These are phyloP conservation scores for Coronaproctus castanopsis DNA, from an alignment of 2,888 invertebrate species.

Conservation along the genomic window DNA sequence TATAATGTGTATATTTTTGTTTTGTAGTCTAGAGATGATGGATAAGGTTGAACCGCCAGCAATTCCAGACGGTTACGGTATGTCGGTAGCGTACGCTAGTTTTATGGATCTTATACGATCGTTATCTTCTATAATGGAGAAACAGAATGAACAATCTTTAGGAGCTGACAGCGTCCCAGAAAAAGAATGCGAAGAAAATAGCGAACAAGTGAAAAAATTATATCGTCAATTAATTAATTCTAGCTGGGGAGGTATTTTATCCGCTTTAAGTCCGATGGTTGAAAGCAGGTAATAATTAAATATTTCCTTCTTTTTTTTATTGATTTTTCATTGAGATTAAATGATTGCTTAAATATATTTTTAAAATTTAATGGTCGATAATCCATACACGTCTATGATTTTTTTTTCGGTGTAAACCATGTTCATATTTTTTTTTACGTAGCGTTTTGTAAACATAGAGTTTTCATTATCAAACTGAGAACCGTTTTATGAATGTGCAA, in stretches of 20 bases:
- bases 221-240: constrained; percentile 67
- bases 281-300: constrained; percentile 50
- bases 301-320: constrained; percentile 17
- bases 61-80: constrained; percentile 92
- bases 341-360: not conserved
- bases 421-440: not conserved
- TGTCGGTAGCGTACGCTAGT: constrained; percentile 86
- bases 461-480: too few relatives aligned
- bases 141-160: not conserved
- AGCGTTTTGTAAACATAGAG: not conserved
- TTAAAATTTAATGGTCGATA: too few relatives aligned
- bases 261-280: constrained; percentile 73
- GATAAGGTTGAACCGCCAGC: constrained; percentile 85
- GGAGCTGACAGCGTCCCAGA: not conserved
- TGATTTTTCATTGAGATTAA: not conserved
- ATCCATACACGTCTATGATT: too few relatives aligned
- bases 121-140: constrained; percentile 7
- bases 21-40: constrained; percentile 70
- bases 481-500: too few relatives aligned
- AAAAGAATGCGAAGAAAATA: constrained; percentile 19
- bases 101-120: constrained; percentile 79
- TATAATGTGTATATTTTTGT: too few relatives aligned
- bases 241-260: constrained; percentile 84
- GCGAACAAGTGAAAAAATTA: constrained; percentile 28
- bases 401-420: not conserved